A percentile compares a stretch with the other conserved stretches of the same genome.
Conservation (phyloP, 2,797 vertebrate species). For the Eulemur coronatus region DNA sequence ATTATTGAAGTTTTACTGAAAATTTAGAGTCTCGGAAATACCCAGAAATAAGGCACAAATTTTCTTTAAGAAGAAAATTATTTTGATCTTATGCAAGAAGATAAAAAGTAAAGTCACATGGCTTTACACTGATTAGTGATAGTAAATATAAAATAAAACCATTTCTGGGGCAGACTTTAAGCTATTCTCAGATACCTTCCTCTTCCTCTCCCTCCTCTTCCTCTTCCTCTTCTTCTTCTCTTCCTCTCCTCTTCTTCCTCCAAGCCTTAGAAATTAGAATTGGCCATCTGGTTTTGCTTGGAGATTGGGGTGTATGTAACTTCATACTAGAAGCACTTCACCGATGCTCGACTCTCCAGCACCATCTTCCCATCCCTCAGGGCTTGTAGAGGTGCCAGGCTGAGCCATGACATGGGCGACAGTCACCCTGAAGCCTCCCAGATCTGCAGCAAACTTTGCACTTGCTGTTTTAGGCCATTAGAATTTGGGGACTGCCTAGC, state of each 20-base stretch:
- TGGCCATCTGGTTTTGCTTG: not conserved
- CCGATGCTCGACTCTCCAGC: not conserved
- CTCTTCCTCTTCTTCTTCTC: not conserved
- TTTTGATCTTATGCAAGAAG: not conserved
- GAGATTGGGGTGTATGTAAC: not conserved
- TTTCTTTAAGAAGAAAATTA: constrained; percentile 36
- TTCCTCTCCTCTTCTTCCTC: not conserved
- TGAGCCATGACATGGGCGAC: not conserved
- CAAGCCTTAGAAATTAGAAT: not conserved
- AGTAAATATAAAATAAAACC: not conserved
- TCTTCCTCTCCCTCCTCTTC: not conserved
- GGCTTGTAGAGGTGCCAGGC: not conserved
- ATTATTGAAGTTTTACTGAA: not conserved
- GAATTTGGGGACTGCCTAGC: not conserved
- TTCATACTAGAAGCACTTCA: not conserved
- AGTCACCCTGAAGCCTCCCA: not conserved
- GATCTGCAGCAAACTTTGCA: not conserved
- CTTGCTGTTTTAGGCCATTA: not conserved
- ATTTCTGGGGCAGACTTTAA: not conserved
- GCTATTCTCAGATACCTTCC: not conserved
- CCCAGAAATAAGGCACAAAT: not conserved
- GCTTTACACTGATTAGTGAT: not conserved
- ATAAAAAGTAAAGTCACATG: not conserved
- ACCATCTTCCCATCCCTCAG: not conserved
- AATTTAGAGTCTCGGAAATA: not conserved